These are phyloP conservation scores for Terrapene triunguis DNA, from an alignment of 2,113 vertebrate species.

Conservation along the genomic window DNA sequence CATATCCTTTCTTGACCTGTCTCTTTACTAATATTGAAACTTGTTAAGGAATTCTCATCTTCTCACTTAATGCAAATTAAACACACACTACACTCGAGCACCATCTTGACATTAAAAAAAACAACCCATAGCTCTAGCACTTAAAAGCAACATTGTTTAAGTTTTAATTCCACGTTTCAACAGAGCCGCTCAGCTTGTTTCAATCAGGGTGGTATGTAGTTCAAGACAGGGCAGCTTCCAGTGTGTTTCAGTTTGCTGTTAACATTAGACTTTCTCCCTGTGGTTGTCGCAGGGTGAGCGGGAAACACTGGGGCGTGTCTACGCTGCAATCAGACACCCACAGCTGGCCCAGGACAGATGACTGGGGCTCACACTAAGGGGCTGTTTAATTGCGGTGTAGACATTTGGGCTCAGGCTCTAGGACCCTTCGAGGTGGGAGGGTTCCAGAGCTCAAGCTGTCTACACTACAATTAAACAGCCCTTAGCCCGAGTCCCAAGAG, in stretches of 20 bases:
- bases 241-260: not conserved
- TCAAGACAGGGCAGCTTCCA: conserved; percentile 49
- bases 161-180: conserved; percentile 58
- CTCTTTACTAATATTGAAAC: not conserved
- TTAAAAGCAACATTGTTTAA: conserved; percentile 51
- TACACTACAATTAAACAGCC: not conserved
- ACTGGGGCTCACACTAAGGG: not conserved
- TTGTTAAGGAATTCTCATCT: conserved; percentile 35
- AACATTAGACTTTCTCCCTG: conserved; percentile 60
- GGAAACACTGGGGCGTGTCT: not conserved
- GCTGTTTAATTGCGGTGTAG: not conserved
- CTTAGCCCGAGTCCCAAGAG: not conserved
- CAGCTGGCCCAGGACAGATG: not conserved
- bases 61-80: conserved; percentile 64
- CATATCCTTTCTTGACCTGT: not conserved
- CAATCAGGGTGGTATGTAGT: conserved; percentile 57
- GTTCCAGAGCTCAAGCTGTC: not conserved
- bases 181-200: conserved; percentile 63
- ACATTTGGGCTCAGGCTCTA: not conserved
- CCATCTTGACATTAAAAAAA: conserved; percentile 56
- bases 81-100: conserved; percentile 50
- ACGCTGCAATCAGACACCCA: not conserved
- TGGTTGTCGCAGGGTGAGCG: conserved; percentile 33
- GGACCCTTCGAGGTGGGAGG: not conserved
- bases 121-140: conserved; percentile 13